phyloP scores from a whole-genome alignment of 2,113 vertebrate species.

The Vulpes ferrilata region DNA sequence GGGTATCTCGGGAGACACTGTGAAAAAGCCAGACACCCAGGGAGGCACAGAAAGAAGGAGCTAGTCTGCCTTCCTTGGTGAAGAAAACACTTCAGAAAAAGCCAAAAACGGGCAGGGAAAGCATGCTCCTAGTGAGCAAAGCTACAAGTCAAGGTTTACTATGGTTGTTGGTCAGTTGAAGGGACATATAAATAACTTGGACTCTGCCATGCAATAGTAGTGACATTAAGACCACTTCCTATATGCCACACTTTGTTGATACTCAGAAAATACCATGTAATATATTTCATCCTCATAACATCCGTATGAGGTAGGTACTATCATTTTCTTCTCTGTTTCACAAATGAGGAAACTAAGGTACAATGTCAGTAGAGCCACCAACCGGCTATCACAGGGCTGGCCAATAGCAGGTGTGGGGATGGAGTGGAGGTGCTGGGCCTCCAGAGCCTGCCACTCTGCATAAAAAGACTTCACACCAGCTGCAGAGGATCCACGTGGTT shows the following conservation, averaged over 20 bases:
- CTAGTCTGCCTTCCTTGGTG: too few species aligned
- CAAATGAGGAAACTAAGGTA: not conserved
- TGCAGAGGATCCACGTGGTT: not conserved
- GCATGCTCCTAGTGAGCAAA: not conserved
- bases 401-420: too few species aligned
- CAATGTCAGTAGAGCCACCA: too few species aligned
- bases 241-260: not conserved
- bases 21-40: not conserved
- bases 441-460: not conserved
- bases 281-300: not conserved
- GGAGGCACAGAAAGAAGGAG: not conserved
- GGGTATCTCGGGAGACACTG: not conserved
- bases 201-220: not conserved
- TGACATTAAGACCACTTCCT: not conserved
- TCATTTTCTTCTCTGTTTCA: not conserved
- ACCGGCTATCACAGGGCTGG: rapidly evolving
- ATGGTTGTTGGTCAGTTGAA: not conserved
- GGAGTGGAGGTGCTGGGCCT: not conserved
- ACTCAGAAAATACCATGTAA: not conserved
- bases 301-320: too few species aligned
- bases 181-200: not conserved
- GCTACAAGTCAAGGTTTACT: not conserved
- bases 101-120: not conserved
- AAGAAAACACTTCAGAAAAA: not conserved
- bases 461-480: not conserved